These are phyloP conservation scores for Chloroclystis v-ata DNA, from an alignment of 2,888 invertebrate species.

Conservation along the genomic window DNA sequence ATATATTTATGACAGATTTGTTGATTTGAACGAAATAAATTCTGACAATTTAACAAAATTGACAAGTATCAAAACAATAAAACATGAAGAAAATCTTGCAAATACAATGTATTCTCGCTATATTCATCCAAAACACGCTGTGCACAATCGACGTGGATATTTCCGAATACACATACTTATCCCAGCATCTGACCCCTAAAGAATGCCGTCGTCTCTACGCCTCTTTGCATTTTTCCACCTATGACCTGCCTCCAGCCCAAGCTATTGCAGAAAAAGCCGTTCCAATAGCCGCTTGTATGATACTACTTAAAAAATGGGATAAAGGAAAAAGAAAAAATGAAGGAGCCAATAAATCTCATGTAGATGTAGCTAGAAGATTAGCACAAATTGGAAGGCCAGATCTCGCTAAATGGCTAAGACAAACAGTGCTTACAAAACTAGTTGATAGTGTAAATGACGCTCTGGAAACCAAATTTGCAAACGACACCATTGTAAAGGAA, in stretches of 20 bases:
- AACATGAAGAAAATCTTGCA: neutral
- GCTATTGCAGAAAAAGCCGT: constrained; percentile 53
- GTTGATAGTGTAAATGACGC: constrained; percentile 64
- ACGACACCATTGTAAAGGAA: constrained; percentile 19
- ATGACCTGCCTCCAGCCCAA: constrained; percentile 40
- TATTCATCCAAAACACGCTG: constrained; percentile 26
- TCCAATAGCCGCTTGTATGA: constrained; percentile 73
- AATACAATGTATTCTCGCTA: constrained; percentile 39
- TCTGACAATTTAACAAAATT: neutral
- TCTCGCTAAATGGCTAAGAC: constrained; percentile 80
- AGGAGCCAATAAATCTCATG: constrained; percentile 78
- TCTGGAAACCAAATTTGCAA: constrained; percentile 30
- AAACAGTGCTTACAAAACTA: constrained; percentile 74
- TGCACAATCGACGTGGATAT: constrained; percentile 52
- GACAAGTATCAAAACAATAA: neutral
- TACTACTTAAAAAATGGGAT: constrained; percentile 79
- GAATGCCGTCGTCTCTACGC: constrained; percentile 79
- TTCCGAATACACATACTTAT: constrained; percentile 63
- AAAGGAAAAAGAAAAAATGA: constrained; percentile 48
- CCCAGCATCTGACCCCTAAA: constrained; percentile 72
- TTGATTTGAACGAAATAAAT: too few species aligned
- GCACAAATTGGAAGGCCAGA: constrained; percentile 76
- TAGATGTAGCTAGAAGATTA: constrained; percentile 72
- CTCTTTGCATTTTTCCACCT: constrained; percentile 70
- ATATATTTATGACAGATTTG: too few species aligned